Evolutionary conservation across 2,888 invertebrate species (phyloP).

Genomic region (Pseudococcus jackbeardsleyi): DNA sequence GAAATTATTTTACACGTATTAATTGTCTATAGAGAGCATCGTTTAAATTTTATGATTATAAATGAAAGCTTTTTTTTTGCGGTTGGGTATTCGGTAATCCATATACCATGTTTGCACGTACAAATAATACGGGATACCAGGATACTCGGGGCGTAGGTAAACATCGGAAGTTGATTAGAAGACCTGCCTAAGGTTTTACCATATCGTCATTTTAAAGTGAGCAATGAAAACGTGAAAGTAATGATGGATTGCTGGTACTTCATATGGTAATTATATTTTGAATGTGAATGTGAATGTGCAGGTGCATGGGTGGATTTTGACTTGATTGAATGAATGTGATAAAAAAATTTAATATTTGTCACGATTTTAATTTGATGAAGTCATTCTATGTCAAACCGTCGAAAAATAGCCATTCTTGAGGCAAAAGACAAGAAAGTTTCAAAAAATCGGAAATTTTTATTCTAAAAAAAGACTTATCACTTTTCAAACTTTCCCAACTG

Average conservation of each 20-base stretch:
- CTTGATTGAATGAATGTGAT: not conserved
- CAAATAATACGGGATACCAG: not conserved
- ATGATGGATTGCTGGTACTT: not conserved
- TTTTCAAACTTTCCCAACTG: no score
- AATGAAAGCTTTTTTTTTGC: slow-evolving; percentile 2
- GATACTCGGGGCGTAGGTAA: not conserved
- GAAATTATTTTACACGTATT: slow-evolving; percentile 48
- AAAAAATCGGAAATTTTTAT: no score
- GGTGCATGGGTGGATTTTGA: not conserved
- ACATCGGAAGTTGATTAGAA: not conserved
- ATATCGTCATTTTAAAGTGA: not conserved
- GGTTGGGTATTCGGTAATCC: not conserved
- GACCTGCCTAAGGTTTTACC: not conserved
- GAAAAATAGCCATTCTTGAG: no score
- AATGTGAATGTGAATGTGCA: not conserved
- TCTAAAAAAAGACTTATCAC: no score
- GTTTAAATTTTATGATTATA: slow-evolving; percentile 33
- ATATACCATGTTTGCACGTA: not conserved
- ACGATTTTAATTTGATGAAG: no score
- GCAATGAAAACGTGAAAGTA: slow-evolving; percentile 31
- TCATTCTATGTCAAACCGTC: no score
- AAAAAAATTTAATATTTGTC: no score
- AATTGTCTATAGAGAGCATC: slow-evolving; percentile 22
- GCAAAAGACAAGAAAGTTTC: no score
- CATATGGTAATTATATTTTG: not conserved